Evolutionary conservation across 1,140 invertebrate species (phyloP), one percentile per base, ranked within the genome.

Genomic region (Drepana arcuata): DNA sequence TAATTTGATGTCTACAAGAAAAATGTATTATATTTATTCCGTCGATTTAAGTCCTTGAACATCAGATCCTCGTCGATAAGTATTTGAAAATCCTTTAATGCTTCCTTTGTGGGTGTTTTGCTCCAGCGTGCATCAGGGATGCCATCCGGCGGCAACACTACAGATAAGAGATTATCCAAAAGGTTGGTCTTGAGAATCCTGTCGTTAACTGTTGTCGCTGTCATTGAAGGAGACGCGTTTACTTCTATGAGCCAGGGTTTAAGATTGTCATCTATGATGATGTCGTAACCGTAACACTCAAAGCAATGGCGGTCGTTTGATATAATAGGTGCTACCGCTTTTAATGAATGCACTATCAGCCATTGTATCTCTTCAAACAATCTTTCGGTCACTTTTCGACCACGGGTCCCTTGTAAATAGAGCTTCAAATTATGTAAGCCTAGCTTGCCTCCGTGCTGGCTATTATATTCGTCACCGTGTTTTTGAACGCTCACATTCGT

Each of bases 171-270:
- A 79, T 97, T 96, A 58, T 96, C 94, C 35, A 99, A 94, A 2
- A 99, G 80, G 83, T 96, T 96, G 62, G 95, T 94, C 66, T 99
- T 99, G 38, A 98, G 87, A 50, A 98, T 96, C 47, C 96, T 86
- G 77, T 99, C 96, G 69, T 95, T 96, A 0, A 93, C 92, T 0
- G 96, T 98, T 1, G 96, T 98, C 0, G 95, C 95, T 2, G 94
- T 94, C 7, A 98, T 77, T 0, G 95, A 97, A 0, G 96, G 96
- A 0, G 96, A 98, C 0, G 96, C 95, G 71, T 98, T 98, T 0
- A 96, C 90, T 83, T 96, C 95, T 7, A 96, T 84, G 7, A 96
- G 82, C 93, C 93, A 95, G 1, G 94, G 94, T 39, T 93, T 93
- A 16, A 96, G 70, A 41, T 89, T 87, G 27, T 90, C 87, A 63